Evolutionary conservation across 2,113 vertebrate genomes (phyloP).

Genomic region (Abramis brama): DNA sequence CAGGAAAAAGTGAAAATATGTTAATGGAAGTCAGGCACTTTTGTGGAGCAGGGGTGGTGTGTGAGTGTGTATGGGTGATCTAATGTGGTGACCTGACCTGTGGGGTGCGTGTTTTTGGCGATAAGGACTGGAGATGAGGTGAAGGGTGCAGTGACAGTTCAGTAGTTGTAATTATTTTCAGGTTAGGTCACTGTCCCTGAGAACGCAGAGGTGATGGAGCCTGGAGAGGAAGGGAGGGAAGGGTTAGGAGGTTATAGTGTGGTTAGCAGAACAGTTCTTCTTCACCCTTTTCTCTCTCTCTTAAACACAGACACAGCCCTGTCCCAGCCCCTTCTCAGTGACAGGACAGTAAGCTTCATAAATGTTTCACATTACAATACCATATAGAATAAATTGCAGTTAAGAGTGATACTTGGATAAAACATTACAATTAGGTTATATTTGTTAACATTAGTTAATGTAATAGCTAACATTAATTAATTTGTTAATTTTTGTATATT

Average conservation of each 20-base stretch:
- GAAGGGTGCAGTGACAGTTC: constrained; percentile 58
- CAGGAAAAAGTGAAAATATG: constrained; percentile 34
- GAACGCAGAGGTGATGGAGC: constrained; percentile 75
- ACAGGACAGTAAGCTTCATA: constrained; percentile 3
- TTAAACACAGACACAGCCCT: constrained; percentile 19
- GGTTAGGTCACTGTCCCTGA: constrained; percentile 78
- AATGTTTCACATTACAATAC: neutral
- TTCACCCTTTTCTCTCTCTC: constrained; percentile 15
- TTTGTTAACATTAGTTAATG: neutral
- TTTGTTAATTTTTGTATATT: neutral
- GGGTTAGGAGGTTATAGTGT: constrained; percentile 65
- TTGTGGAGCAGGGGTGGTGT: constrained; percentile 18
- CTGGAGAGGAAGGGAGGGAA: constrained; percentile 71
- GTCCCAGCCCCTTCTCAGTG: constrained; percentile 43
- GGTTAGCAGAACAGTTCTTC: constrained; percentile 68
- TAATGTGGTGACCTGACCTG: constrained; percentile 60
- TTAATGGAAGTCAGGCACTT: constrained; percentile 42
- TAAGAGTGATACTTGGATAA: neutral
- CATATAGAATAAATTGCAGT: neutral
- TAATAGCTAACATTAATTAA: neutral
- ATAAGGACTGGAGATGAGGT: constrained; percentile 55
- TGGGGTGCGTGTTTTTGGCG: constrained; percentile 52
- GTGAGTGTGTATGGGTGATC: constrained; percentile 52
- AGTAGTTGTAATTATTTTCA: constrained; percentile 80
- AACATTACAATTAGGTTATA: neutral